Base-by-base conservation (phyloP, 1,140 invertebrate genomes). In the Bombus pyrosoma region DNA sequence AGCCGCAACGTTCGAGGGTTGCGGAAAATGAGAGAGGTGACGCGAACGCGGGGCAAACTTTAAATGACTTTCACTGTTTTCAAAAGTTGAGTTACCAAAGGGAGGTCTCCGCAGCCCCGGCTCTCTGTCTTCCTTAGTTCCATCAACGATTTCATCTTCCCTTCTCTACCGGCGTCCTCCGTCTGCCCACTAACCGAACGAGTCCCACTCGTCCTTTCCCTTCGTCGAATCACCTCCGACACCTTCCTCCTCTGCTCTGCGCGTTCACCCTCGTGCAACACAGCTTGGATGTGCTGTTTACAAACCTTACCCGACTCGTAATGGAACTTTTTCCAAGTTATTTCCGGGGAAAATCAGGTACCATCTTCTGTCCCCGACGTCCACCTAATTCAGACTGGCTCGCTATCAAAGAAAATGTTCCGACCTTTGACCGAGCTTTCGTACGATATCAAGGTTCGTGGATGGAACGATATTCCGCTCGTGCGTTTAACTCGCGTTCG, bases 61-160 rank as follows among this genome's bases (percentile, higher is more conserved):
- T 93, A 93, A 94, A 94, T 94, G 93, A 94, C 93, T 94, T 94
- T 93, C 92, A 93, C 93, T 94, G 93, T 93, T 94, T 93, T 94
- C 88, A 93, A 93, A 94, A 94, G 91, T 93, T 93, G 81, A 90
- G 88, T 92, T 91, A 91, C 91, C 89, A 87, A 90, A 90, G 92
- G 91, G 90, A 91, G 47, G 82, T 91, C 81, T 91, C 91, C 81
- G 80, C 72, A 71, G 77, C 77, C 73, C 68, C 32, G 37, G 9
- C 43, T 18, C 59, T 79, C 66, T 47, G 74, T 78, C 39, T 69
- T 66, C 69, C 84, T 85, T 83, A 39, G 37, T 68, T 75, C 68
- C 75, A 72, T 83, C 62, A 12, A 69, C 34, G n/a, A 37, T 64
- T 32, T 73, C 25, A 41, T 34, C 68, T n/a, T 34, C 18, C 37